Conservation (phyloP, 2,797 vertebrate species). For the Tenualosa thibaudeaui region DNA sequence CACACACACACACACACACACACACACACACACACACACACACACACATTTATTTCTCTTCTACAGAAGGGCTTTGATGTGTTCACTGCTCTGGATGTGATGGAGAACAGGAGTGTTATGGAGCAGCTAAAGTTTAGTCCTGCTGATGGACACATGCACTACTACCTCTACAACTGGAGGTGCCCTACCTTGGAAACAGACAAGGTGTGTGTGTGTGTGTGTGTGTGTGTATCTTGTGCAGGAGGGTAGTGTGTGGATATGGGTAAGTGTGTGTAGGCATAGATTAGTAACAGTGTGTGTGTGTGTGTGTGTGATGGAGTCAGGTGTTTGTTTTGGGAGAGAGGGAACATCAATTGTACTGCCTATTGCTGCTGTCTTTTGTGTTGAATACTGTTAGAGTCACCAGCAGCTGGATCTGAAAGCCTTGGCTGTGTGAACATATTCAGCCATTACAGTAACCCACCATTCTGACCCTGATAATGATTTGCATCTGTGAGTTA, state of each 20-base stretch:
- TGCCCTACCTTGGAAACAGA: constrained; percentile 87
- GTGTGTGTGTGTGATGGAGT: not conserved
- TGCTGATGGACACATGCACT: constrained; percentile 82
- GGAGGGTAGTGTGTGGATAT: not conserved
- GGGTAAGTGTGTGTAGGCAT: not conserved
- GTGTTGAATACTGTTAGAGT: no score
- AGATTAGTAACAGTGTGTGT: not conserved
- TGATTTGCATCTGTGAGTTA: not conserved
- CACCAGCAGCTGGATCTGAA: not conserved
- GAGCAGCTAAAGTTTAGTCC: constrained; percentile 91
- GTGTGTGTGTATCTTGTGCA: not conserved
- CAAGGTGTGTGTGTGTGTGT: constrained; percentile 77
- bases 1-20: not conserved
- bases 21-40: not conserved
- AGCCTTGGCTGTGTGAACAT: not conserved
- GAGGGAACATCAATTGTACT: no score
- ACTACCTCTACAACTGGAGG: constrained; percentile 98
- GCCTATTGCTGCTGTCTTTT: no score
- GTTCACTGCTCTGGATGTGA: constrained; percentile 88
- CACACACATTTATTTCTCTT: not conserved
- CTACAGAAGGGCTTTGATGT: constrained; percentile 66
- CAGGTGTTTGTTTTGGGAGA: not conserved
- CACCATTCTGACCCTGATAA: no score
- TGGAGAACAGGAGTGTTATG: constrained; percentile 89
- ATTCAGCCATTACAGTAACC: no score